Evolutionary conservation across 2,888 invertebrate species (phyloP).

Genomic region (Ariolimax columbianus): DNA sequence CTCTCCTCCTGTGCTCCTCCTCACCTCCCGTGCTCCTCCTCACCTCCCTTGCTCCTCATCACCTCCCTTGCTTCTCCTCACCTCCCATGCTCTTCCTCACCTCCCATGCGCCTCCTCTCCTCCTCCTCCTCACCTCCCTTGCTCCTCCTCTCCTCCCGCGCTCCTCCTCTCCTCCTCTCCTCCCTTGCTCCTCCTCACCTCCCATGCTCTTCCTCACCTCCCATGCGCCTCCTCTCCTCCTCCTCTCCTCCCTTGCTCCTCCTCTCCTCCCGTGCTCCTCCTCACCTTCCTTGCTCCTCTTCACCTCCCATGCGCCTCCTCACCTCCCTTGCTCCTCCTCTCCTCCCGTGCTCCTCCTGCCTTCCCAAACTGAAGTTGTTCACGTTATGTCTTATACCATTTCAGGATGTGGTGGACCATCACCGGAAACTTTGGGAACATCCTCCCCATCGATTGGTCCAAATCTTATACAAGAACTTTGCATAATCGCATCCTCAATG

Average conservation of each 20-base stretch:
- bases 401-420: slow-evolving; percentile 97
- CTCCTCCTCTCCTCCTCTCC: too few species aligned
- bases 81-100: too few species aligned
- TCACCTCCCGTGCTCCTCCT: too few species aligned
- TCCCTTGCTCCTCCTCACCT: too few species aligned
- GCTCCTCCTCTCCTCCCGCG: too few species aligned
- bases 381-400: not conserved
- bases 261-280: not conserved
- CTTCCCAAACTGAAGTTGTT: not conserved
- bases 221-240: too few species aligned
- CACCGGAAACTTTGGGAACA: slow-evolving; percentile 99
- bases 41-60: too few species aligned
- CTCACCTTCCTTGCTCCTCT: not conserved
- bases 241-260: not conserved
- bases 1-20: too few species aligned
- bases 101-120: too few species aligned
- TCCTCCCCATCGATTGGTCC: slow-evolving; percentile 99
- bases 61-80: too few species aligned
- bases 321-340: not conserved
- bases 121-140: too few species aligned
- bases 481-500: slow-evolving; percentile 94
- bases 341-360: not conserved
- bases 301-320: not conserved
- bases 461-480: slow-evolving; percentile 96
- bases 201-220: too few species aligned